phyloP scores from a whole-genome alignment of 2,113 vertebrate species.

The Ceyx cyanopectus region DNA sequence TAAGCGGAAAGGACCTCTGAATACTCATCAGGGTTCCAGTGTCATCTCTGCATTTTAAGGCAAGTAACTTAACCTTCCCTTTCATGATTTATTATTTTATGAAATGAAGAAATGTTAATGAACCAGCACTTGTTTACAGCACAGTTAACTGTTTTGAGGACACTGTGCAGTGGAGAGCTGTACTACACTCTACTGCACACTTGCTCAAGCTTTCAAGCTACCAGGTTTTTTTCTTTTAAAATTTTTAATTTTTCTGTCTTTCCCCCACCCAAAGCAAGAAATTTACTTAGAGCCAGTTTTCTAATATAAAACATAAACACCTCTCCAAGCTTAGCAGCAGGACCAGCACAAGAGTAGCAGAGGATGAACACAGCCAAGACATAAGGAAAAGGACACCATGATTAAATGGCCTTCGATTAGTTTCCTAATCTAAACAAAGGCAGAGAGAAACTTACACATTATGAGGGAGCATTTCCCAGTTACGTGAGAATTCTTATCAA shows the following conservation, averaged over 20 bases:
- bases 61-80: not conserved
- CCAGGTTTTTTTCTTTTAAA: not conserved
- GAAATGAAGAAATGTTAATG: not conserved
- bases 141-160: not conserved
- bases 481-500: not conserved
- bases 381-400: not conserved
- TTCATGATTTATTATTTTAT: not conserved
- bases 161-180: not conserved
- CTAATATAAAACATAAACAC: not conserved
- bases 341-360: not conserved
- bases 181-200: not conserved
- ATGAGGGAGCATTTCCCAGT: not conserved
- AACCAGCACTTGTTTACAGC: not conserved
- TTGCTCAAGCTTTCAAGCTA: not conserved
- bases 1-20: not conserved
- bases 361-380: not conserved
- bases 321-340: not conserved
- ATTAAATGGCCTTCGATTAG: not conserved
- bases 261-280: not conserved
- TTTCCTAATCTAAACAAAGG: not conserved
- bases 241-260: not conserved
- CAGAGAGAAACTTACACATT: not conserved
- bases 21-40: not conserved
- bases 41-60: not conserved
- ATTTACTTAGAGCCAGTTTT: not conserved